Evolutionary conservation across 2,113 vertebrate species (phyloP), one percentile per base, ranked within the genome.

Genomic region (Formicarius rufipectus): DNA sequence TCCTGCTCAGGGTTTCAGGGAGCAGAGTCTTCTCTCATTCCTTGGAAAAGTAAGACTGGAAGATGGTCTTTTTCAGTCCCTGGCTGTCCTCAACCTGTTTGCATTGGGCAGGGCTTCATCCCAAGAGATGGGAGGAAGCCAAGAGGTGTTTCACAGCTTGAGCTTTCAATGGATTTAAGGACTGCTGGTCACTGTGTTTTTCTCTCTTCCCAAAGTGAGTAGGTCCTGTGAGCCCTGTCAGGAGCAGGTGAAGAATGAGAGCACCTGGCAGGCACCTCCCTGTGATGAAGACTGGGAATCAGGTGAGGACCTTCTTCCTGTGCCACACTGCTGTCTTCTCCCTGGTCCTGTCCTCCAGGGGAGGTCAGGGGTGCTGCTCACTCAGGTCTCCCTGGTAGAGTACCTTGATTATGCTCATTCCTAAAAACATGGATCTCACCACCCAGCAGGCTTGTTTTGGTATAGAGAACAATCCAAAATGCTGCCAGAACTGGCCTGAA

Each of bases 231-330:
- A 67, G 28, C 74, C 69, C 55, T 42, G 25, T 2, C 64, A 71
- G 39, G 71, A 72, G 24, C 60, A 84, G 45, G 2, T 27, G 85
- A 90, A 50, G 8, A 10, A 52, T 77, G 50, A 37, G 64, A 84
- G 83, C 86, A 81, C 50, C 0, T 95, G 96, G 96, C 67, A 97
- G 86, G 76, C 94, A 59, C 95, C 96, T 74, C 94, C 94, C 0
- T 96, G 95, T 68, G 45, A 52, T 16, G 96, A 97, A 77, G 95
- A 97, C 85, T 95, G 96, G 96, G 95, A 97, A 50, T 10, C 40
- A 76, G 96, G 96, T 97, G 59, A 90, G 94, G 53, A 90, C 33
- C 21, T 77, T 87, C 11, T 14, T 58, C 3, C 2, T 49, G 40
- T 63, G 30, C 30, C 53, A 20, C 35, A 8, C 24, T 35, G 18